Evolutionary conservation across 2,797 vertebrate genomes (phyloP), one percentile per base, ranked within the genome.

Genomic region (Hoplostethus atlanticus): DNA sequence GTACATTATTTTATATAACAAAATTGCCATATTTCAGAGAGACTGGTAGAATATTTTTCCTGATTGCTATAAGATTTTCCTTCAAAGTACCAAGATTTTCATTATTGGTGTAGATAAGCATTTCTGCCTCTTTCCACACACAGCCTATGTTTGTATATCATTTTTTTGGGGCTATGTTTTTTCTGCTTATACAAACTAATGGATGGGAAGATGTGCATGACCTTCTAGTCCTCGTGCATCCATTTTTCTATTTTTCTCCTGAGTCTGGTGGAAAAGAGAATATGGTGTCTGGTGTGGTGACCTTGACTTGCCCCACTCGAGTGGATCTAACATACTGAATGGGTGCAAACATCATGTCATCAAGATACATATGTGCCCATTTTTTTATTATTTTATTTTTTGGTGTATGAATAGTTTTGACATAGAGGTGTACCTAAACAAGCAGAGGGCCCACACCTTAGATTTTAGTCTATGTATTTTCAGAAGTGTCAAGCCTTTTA

Each of bases 61-160:
- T 13, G 3, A 30, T 17, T 16, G 8, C 9, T 4, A 3, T 8
- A 6, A 0, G 38, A 30, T 68, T 71, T 76, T 13, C 0, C 9
- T 3, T 1, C 0, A 0, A 36, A 57, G 40, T 13, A 6, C 2
- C 7, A 10, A 50, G 8, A 11, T 70, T 84, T 81, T 61, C 44
- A 46, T 17, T 63, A 53, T 12, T 72, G 75, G 82, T 89, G 88
- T 86, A 66, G 73, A 73, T 53, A 68, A 65, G 8, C 3, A 3
- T 68, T 53, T 55, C 12, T 56, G 12, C 16, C 28, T 63, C 31
- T 63, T 52, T 55, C 0, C 50, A 25, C 3, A 1, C 1, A 46
- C 7, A 5, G 15, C 4, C 30, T 73, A 38, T 36, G 6, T 28
- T 42, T 11, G 10, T 42, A 42, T 42, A 42, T 30, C n/a, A 55